Base-by-base conservation (phyloP, 2,113 vertebrate genomes). In the Ahaetulla prasina region DNA sequence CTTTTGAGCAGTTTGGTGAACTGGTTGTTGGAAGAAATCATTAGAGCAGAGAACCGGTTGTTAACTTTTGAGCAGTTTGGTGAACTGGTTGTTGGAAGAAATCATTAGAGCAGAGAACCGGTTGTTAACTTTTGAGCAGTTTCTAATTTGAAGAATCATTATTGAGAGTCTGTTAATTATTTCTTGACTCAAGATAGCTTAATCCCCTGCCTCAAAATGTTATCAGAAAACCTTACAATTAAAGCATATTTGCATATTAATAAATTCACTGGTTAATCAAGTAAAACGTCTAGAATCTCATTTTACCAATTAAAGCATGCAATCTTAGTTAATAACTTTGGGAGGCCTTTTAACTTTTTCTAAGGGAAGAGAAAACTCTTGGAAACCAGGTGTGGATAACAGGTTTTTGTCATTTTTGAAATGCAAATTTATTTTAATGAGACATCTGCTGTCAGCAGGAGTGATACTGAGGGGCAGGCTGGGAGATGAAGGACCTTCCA, bases 381-480 rank as follows among this genome's bases (percentile, higher is more conserved):
- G 88, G 86, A 92, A 93, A 22, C 25, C 0, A 88, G 23, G 10
- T 88, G 92, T 57, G 90, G 92, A 91, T 85, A 30, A 23, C 88
- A 50, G 80, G 0, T 54, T 85, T 60, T 86, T 57, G 63, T 39
- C 35, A 88, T 43, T 93, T 89, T 93, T 84, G 89, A 87, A 80
- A 9, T 52, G n/a, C 63, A 9, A 0, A 0, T 52, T 90, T 2
- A 55, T 92, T 94, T 93, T 91, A 95, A 93, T 87, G 60, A 80
- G 18, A 50, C 53, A 3, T 85, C 96, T 92, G 8, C 85, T 74
- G 57, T 92, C 35, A 20, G 50, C n/a, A 30, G 54, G 25, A 95
- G 54, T 89, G 50, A 92, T 49, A 88, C 85, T 92, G 6, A 35
- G n/a, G 89, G 47, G 54, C 43, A 74, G 54, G 63, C 57, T 2